Evolutionary conservation across 1,140 invertebrate genomes (phyloP), one percentile per base, ranked within the genome.

Genomic region (Drosophila erecta): DNA sequence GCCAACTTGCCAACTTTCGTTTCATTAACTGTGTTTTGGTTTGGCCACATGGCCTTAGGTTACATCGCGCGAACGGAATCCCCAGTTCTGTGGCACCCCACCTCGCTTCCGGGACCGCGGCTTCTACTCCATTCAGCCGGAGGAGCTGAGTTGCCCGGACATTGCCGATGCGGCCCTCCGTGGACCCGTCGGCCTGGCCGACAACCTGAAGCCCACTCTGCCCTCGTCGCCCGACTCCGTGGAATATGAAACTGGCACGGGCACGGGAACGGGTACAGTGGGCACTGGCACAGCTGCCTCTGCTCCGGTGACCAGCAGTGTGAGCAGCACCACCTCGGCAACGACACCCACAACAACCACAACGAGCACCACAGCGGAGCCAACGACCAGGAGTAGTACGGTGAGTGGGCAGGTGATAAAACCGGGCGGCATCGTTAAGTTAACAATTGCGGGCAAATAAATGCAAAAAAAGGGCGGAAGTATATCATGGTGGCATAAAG

Each of bases 61-160:
- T 4, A 98, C 97, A 2, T 97, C 96, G 71, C 94, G 97, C 40
- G 97, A 98, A 93, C 94, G 97, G 81, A 97, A 97, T 93, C 97
- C 97, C 12, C 97, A 98, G 92, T 98, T 98, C 93, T 98, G 97
- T 84, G 97, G 97, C 8, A 95, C 95, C 75, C 97, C 97, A 3
- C 93, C 94, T 0, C 93, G 94, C 61, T 95, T 98, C 69, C 94
- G 96, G 41, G 95, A 96, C 57, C 94, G 95, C 46, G 96, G 95
- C 51, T 98, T 98, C 93, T 97, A 98, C 85, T 97, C 96, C 78
- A 96, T 98, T 67, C 95, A 96, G 91, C 95, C 96, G 0, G 95
- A 96, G 79, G 97, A 95, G 90, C 92, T 95, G 20, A 93, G 93
- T 33, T 95, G 95, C 76, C 76, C 89, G 20, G 86, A 92, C 38